Evolutionary conservation across 2,797 vertebrate species (phyloP).

Genomic region (Amazonetta brasiliensis): DNA sequence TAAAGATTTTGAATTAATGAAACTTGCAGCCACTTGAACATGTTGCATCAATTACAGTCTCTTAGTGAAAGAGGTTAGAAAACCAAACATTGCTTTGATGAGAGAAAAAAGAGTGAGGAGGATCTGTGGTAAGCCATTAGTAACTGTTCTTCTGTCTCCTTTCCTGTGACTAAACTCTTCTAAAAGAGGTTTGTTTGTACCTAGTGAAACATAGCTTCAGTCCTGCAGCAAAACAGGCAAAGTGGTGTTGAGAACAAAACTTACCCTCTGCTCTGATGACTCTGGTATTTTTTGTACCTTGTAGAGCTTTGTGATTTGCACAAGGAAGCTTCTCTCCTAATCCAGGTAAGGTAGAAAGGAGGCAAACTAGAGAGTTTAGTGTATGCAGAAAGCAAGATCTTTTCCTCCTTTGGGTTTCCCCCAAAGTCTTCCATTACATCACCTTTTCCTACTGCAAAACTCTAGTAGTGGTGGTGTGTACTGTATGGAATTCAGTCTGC

Average conservation of each 20-base stretch:
- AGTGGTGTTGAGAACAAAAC: background rate
- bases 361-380: background rate
- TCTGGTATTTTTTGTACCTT: background rate
- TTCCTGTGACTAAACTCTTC: background rate
- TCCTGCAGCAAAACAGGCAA: background rate
- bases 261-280: background rate
- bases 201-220: background rate
- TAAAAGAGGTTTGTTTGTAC: background rate
- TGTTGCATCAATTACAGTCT: background rate
- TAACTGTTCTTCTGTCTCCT: background rate
- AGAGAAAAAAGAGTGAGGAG: background rate
- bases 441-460: background rate
- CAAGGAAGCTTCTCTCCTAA: background rate
- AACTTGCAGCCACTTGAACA: background rate
- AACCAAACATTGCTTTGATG: background rate
- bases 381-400: background rate
- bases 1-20: background rate
- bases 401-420: background rate
- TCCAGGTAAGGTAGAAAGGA: background rate
- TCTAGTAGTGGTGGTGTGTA: background rate
- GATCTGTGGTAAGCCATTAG: background rate
- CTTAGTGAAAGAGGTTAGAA: background rate
- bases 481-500: conserved; percentile 25
- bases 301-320: background rate
- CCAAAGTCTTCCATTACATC: background rate